Conservation (phyloP, 2,888 invertebrate genomes). For the Julus scanicus region DNA sequence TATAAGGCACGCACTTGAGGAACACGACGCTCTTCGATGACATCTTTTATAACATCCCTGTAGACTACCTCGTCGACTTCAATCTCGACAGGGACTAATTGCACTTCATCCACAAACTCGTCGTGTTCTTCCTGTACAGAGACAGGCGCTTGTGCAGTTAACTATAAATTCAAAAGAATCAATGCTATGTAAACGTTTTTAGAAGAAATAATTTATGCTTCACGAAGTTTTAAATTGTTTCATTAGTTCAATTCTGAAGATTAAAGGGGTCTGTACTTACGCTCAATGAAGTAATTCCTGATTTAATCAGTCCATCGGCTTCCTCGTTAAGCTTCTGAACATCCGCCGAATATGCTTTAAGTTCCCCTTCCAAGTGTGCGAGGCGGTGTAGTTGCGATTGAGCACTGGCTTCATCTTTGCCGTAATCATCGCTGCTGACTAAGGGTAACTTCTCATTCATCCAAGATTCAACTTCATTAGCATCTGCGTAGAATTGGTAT, state of each 20-base stretch:
- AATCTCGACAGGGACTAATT: constrained; percentile 88
- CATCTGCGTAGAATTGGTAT: constrained; percentile 96
- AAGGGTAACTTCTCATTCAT: constrained; percentile 94
- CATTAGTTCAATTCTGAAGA: neutral
- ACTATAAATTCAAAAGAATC: constrained; percentile 46
- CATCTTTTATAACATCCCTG: constrained; percentile 83
- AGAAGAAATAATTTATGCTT: neutral
- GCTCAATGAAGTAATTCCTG: constrained; percentile 78
- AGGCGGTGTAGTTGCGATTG: constrained; percentile 86
- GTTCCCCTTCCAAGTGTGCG: constrained; percentile 85
- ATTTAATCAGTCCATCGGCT: constrained; percentile 79
- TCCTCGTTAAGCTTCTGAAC: constrained; percentile 82
- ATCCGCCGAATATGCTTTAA: constrained; percentile 88
- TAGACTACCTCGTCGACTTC: constrained; percentile 93
- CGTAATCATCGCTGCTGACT: constrained; percentile 88
- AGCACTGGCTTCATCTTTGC: constrained; percentile 90
- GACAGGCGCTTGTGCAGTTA: constrained; percentile 57
- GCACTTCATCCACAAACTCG: constrained; percentile 81
- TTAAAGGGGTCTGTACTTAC: constrained; percentile 63
- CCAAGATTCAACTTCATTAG: constrained; percentile 98
- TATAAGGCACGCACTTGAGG: constrained; percentile 85
- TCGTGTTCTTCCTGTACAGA: constrained; percentile 68
- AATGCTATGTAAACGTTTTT: neutral
- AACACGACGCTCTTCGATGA: constrained; percentile 85
- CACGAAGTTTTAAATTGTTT: neutral